Base-by-base conservation (phyloP, 2,797 vertebrate species). In the Chrosomus eos region DNA sequence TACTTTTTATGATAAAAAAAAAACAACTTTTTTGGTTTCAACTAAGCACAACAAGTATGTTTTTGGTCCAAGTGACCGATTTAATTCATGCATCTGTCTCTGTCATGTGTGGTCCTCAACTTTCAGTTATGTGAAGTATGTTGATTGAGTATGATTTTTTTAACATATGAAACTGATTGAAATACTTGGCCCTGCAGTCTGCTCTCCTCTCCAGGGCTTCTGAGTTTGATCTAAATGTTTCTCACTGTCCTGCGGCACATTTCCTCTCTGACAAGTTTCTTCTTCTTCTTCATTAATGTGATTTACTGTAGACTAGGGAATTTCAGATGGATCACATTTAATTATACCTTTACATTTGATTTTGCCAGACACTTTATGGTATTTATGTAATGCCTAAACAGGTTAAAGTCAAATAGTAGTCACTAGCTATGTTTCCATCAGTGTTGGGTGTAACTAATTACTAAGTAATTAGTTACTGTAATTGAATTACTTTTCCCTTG, bases 271-370 rank as follows among this genome's bases (percentile, higher is more conserved):
- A 66, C 83, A 68, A 45, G 68, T 76, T 70, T 60, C 33, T 45
- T 60, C 66, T 43, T n/a, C n/a, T n/a, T n/a, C 40, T 28, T 51
- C 73, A 82, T 75, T 40, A 80, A 80, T 36, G 21, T 83, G 80
- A 83, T 87, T 87, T 85, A 85, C 74, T 60, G 73, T n/a, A 73
- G 68, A 21, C 43, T 68, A 7, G 19, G 67, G 33, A 13, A 28
- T 62, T 80, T 58, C 31, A 80, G 9, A 36, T 26, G 28, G 18
- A 58, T 70, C 48, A n/a, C 11, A 4, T 82, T 77, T 48, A 23
- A 18, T 45, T 45, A 31, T 26, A 31, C 18, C 43, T 53, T 67
- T 64, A 11, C 23, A 9, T 53, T 28, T 67, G 18, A 43, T 62
- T 26, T 64, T 45, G 26, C 6, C 19, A 28, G n/a, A n/a, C 13